A percentile compares a stretch with the other conserved stretches of the same genome.
Evolutionary conservation across 2,797 vertebrate genomes (phyloP).

Genomic region (Phalanger gymnotis): DNA sequence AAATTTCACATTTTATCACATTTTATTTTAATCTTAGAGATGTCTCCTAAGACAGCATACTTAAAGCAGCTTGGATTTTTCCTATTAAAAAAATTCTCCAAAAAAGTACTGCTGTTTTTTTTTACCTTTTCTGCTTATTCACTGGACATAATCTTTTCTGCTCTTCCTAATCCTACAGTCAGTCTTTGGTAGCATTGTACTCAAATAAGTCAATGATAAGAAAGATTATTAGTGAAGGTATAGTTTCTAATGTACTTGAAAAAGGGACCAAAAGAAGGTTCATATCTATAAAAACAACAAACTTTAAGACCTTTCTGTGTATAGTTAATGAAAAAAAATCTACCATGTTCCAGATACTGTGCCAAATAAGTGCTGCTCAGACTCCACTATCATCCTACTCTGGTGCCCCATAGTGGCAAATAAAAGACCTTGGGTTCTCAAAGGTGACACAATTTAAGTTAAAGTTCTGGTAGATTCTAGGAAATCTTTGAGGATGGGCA

Average conservation of each 20-base stretch:
- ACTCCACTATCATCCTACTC: background rate
- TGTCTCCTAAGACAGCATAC: background rate
- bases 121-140: background rate
- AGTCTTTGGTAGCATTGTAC: conserved; percentile 12
- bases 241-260: background rate
- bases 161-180: background rate
- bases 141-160: background rate
- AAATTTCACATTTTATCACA: background rate
- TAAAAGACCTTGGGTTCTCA: background rate
- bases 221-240: conserved; percentile 28
- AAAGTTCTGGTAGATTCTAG: background rate
- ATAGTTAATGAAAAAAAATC: background rate
- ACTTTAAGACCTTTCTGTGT: background rate
- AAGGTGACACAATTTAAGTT: background rate
- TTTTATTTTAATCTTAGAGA: conserved; percentile 30
- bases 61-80: background rate
- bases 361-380: background rate
- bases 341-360: background rate
- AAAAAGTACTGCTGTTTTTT: conserved; percentile 3
- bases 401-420: background rate
- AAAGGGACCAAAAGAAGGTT: background rate
- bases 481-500: background rate
- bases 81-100: background rate
- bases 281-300: background rate
- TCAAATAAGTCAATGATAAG: background rate